Evolutionary conservation across 2,797 vertebrate species (phyloP), one percentile per base, ranked within the genome.

Genomic region (Anas bahamensis): DNA sequence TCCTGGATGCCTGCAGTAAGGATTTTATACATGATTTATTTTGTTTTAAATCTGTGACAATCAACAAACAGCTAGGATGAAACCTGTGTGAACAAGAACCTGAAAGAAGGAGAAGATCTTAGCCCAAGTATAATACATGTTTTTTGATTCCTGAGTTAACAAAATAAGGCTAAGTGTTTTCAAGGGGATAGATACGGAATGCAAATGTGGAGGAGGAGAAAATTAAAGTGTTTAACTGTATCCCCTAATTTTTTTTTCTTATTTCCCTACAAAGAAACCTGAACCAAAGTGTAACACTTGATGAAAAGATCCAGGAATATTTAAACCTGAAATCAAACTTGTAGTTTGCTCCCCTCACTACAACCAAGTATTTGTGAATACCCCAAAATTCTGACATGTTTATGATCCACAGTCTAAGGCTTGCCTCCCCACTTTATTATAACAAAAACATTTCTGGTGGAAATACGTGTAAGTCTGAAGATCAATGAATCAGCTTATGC

Each of bases 11-110:
- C 59, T 94, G 78, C 33, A 79, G 66, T 12, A 76, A 57, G 80
- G 90, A 84, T 93, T 84, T 91, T 55, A 55, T 52, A 33, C 3
- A 2, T 64, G 63, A 79, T 89, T 95, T 69, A 73, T 95, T 94
- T 96, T 39, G 23, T 76, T 86, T 86, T 9, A 44, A 94, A 91
- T 72, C 52, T 41, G 69, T 89, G 84, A 81, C 82, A 86, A 90
- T 57, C 42, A 22, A 53, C 86, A 39, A 95, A 72, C 37, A 69
- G 78, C 71, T 86, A 35, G 16, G 90, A 68, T 94, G 89, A 81
- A 96, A 91, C 74, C 88, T 95, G 72, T 70, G 60, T 39, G 76
- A 80, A 55, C 69, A 86, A 55, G 90, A 95, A 42, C 31, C 22
- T 22, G 42, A 77, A 77, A 44, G 83, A 86, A 93, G 70, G 93